Percentiles rank a stretch among this genome's conserved stretches.
phyloP scores from a whole-genome alignment of 1,140 invertebrate genomes.

The Pseudomyrmex sp. region DNA sequence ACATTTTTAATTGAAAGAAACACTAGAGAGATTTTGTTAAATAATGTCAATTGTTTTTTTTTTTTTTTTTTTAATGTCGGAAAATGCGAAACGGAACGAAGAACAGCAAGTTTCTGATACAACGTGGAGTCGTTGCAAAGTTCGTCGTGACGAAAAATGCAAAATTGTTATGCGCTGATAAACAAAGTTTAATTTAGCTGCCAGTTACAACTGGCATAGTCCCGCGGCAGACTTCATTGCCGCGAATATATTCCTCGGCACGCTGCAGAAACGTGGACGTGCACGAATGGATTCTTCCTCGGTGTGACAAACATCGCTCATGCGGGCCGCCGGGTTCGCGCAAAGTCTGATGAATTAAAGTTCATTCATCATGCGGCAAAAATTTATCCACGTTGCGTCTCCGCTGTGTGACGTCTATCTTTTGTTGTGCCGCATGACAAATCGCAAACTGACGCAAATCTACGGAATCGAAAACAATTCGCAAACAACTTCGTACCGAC shows the following conservation, averaged over 20 bases:
- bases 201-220: constrained; percentile 33
- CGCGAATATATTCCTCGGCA: constrained; percentile 56
- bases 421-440: constrained; percentile 22
- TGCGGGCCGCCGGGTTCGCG: constrained; percentile 25
- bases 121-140: neutral
- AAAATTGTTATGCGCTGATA: constrained; percentile 53
- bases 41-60: too few species aligned
- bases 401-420: neutral
- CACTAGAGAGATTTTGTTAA: too few species aligned
- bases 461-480: neutral
- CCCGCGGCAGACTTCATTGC: constrained; percentile 45
- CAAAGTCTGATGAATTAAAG: constrained; percentile 66
- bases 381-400: constrained; percentile 47
- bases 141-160: constrained; percentile 38
- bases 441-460: neutral
- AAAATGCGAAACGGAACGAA: constrained; percentile 3
- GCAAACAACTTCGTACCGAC: neutral
- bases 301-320: constrained; percentile 62
- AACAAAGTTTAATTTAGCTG: constrained; percentile 59
- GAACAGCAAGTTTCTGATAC: constrained; percentile 9
- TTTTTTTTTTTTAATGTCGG: too few species aligned
- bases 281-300: constrained; percentile 44
- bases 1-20: too few species aligned
- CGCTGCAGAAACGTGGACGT: constrained; percentile 39
- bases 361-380: constrained; percentile 62